Evolutionary conservation across 2,797 vertebrate species (phyloP).

Genomic region (Hydrolagus colliei): DNA sequence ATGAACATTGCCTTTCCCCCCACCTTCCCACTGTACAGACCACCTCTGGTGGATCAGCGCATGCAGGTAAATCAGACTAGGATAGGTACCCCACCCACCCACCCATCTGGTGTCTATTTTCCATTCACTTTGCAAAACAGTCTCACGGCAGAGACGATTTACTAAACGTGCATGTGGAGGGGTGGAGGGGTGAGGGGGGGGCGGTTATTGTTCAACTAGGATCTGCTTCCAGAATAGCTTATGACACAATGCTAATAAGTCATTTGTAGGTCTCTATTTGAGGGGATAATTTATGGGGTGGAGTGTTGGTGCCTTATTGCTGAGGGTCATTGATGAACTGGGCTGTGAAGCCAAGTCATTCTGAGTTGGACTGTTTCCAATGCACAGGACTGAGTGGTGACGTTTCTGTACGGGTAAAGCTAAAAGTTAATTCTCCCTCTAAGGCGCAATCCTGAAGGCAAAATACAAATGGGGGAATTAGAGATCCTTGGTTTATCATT

Average conservation of each 20-base stretch:
- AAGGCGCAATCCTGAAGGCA: background rate
- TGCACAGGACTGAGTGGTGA: background rate
- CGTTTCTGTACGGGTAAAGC: background rate
- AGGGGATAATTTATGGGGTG: background rate
- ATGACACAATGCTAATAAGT: background rate
- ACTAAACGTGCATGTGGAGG: background rate
- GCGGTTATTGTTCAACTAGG: background rate
- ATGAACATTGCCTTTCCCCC: background rate
- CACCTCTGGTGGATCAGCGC: background rate
- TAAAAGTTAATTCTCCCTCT: background rate
- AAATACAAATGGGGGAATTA: background rate
- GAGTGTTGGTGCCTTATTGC: background rate
- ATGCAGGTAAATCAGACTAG: background rate
- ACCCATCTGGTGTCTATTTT: background rate
- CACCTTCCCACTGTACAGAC: background rate
- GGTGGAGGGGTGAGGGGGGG: too few species aligned
- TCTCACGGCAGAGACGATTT: background rate
- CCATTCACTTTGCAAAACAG: background rate
- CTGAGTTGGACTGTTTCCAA: background rate
- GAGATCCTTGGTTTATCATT: background rate
- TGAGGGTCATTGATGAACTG: background rate
- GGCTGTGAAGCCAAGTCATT: background rate
- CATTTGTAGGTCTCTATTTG: background rate
- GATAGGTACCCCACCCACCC: background rate
- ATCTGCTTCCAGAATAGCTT: background rate